Evolutionary conservation across 2,888 invertebrate species (phyloP), one percentile per base, ranked within the genome.

Genomic region (Protonemura montana): DNA sequence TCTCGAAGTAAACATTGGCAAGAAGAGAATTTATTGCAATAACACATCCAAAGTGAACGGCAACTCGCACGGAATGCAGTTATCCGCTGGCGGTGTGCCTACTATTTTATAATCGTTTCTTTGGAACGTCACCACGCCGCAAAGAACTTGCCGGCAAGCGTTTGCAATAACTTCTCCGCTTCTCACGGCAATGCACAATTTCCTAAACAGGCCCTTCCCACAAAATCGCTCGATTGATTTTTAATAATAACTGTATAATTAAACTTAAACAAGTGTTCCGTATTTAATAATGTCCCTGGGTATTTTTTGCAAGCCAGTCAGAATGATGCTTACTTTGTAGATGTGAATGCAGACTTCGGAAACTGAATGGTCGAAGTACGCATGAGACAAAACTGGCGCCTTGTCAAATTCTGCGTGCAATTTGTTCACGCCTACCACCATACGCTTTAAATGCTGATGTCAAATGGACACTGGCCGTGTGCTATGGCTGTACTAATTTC

Each of bases 331-430:
- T 84, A 84, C 7, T 21, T 30, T 27, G 29, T 27, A 86, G 86
- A 83, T 87, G 77, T 87, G 82, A 85, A 76, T 26, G 21, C 21
- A n/a, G 59, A 59, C 16, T 21, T 21, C 59, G 21, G 59, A 59
- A 59, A 59, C 59, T 59, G 59, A 81, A 81, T 29, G 28, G 29
- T 30, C 30, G 21, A 81, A 81, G 29, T 81, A 41, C 30, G 42
- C 84, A 26, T 76, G 84, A 28, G 27, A 84, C 84, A 84, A 84
- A 84, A 84, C 76, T 59, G 84, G 84, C 84, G 59, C 59, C 59
- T 10, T 13, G 59, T 59, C 21, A 10, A 35, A 10, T 35, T 35
- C 35, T 13, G 59, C 6, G 59, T 59, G 13, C 21, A 59, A 59
- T 13, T 3, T 2, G 7, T 10, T 59, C 59, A 13, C 59, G 21